These are phyloP conservation scores for Cygnus olor DNA, from an alignment of 2,797 vertebrate genomes.

Conservation along the genomic window DNA sequence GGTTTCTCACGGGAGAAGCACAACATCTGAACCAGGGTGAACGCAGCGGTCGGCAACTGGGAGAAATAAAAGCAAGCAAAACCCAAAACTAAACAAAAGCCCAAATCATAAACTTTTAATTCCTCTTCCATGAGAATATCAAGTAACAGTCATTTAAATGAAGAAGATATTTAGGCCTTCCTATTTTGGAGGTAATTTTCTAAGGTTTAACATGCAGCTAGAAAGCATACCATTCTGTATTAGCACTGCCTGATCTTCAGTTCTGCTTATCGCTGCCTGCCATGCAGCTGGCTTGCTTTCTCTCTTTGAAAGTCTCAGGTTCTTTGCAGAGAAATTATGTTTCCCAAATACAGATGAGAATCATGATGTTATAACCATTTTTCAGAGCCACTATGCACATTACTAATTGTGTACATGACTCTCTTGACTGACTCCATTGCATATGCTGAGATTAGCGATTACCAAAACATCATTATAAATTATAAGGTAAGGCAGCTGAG, in stretches of 20 bases:
- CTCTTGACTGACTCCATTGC: slow-evolving; percentile 28
- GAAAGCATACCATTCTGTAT: slow-evolving; percentile 31
- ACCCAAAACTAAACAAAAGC: background rate
- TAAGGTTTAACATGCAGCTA: slow-evolving; percentile 36
- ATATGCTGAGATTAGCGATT: slow-evolving; percentile 31
- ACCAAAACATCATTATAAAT: slow-evolving; percentile 55
- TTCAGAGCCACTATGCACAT: slow-evolving; percentile 9
- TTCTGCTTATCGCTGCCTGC: slow-evolving; percentile 59
- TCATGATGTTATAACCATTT: background rate
- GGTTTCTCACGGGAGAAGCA: slow-evolving; percentile 32
- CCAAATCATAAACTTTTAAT: background rate
- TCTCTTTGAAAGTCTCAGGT: slow-evolving; percentile 47
- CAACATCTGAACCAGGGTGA: background rate
- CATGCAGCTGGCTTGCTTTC: slow-evolving; percentile 47
- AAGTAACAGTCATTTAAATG: slow-evolving; percentile 23
- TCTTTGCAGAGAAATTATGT: slow-evolving; percentile 55
- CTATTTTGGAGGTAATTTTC: slow-evolving; percentile 25
- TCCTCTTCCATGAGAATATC: slow-evolving; percentile 11
- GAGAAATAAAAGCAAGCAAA: slow-evolving; percentile 18
- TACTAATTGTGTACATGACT: slow-evolving; percentile 42
- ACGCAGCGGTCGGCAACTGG: background rate
- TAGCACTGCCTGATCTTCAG: slow-evolving; percentile 46
- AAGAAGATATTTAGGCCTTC: slow-evolving; percentile 1
- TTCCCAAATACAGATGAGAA: slow-evolving; percentile 53
- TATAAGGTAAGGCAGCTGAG: slow-evolving; percentile 21